phyloP scores from a whole-genome alignment of 2,888 invertebrate genomes.

The Sphaerophoria taeniata region DNA sequence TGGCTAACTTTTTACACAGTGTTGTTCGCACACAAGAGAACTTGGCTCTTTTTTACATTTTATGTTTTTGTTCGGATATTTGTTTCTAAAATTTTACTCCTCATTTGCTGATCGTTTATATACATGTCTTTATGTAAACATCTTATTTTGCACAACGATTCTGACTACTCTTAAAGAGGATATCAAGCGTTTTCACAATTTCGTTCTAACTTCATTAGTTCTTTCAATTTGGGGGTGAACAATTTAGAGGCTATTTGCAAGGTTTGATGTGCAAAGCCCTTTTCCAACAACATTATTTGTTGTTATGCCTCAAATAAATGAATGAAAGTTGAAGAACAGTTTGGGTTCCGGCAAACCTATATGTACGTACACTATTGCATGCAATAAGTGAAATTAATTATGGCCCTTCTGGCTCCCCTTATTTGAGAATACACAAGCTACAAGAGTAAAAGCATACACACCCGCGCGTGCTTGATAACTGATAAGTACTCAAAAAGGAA shows the following conservation, averaged over 20 bases:
- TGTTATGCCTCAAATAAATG: constrained; percentile 57
- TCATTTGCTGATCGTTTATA: too few species aligned
- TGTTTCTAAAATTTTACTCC: too few species aligned
- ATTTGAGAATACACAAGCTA: constrained; percentile 39
- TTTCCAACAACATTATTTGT: constrained; percentile 55
- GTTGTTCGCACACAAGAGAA: too few species aligned
- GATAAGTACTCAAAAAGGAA: constrained; percentile 4
- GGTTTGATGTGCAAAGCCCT: constrained; percentile 7
- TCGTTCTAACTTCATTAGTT: constrained; percentile 68
- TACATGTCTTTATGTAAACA: neutral
- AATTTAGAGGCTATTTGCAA: neutral
- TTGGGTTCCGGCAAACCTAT: constrained; percentile 49
- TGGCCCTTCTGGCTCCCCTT: constrained; percentile 76
- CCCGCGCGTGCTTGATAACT: constrained; percentile 32
- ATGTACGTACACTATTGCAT: constrained; percentile 76
- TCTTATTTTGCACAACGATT: neutral
- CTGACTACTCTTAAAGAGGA: constrained; percentile 27
- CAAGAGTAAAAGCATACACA: constrained; percentile 41
- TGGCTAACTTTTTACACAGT: too few species aligned
- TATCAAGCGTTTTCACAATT: constrained; percentile 61
- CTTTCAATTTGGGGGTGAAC: constrained; percentile 15
- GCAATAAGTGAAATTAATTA: constrained; percentile 81
- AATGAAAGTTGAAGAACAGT: constrained; percentile 47
- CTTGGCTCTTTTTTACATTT: too few species aligned
- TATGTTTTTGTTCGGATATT: too few species aligned